Base-by-base conservation (phyloP, 2,797 vertebrate species). In the Sebastes vulpes region DNA sequence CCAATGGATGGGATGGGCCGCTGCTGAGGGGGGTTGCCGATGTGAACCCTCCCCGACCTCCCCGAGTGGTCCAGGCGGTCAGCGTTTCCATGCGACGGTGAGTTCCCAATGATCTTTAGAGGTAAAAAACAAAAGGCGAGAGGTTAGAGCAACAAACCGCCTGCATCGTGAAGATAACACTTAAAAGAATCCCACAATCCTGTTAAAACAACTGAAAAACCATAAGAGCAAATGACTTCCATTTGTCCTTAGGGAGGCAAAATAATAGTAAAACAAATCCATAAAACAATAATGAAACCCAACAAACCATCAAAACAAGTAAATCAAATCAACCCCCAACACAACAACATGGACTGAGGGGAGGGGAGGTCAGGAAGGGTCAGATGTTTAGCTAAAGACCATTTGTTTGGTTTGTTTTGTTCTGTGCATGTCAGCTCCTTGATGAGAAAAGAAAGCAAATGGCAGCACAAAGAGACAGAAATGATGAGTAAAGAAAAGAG, bases 71-170 rank as follows among this genome's bases (percentile, higher is more conserved):
- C 97, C 90, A 48, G 91, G 87, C 96, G 96, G 81, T 98, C 97
- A 0, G 93, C 90, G 69, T 96, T 96, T 90, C 97, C 97, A 11
- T 97, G 94, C 11, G 97, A 94, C 1, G 95, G 88, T 2, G 97
- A 96, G 92, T 97, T 98, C 79, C 98, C 98, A 96, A 99, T 95
- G 95, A 99, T 97, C 99, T 99, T 95, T 60, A 91, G 95, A 90
- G 93, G 93, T 89, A 84, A 93, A 92, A 93, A 79, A 93, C 65
- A 91, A 86, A 53, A 89, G 64, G 71, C 9, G 18, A 59, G 28
- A 68, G 10, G 68, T 95, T 82, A 95, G 79, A 79, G 70, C 46
- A 18, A 1, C 31, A 53, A 26, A 68, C 8, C 14, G 3, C 12
- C 54, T 28, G 25, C 29, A 48, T 25, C 20, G 9, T 21, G 12